These are phyloP conservation scores for Nomada flava DNA, from an alignment of 2,888 invertebrate genomes.

Conservation along the genomic window DNA sequence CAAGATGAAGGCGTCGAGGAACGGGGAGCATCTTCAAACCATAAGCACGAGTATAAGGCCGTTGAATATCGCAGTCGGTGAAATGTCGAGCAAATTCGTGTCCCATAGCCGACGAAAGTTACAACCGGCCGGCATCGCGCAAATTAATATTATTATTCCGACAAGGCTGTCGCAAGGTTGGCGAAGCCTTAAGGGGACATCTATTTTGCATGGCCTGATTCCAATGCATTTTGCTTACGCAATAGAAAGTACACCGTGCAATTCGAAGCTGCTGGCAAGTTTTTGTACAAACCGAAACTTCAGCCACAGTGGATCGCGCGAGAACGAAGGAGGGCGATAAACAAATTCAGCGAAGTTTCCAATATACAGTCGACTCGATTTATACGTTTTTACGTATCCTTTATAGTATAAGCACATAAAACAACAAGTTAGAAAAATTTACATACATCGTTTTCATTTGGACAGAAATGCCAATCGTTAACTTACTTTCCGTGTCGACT, in stretches of 20 bases:
- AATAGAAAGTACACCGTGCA: conserved; percentile 28
- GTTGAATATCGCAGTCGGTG: neutral
- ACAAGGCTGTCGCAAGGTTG: conserved; percentile 58
- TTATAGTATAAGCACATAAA: neutral
- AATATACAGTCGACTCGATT: neutral
- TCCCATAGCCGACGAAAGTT: conserved; percentile 27
- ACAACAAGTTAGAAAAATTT: neutral
- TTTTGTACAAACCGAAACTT: conserved; percentile 12
- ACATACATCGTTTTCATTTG: too few relatives aligned
- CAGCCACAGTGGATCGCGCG: neutral
- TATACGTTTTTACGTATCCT: too few relatives aligned
- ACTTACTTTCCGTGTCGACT: neutral
- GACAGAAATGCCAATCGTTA: too few relatives aligned
- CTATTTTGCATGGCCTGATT: conserved; percentile 57
- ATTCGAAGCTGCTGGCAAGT: conserved; percentile 40
- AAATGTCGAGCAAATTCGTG: conserved; percentile 8
- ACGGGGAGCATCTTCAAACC: conserved; percentile 6
- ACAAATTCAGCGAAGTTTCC: neutral
- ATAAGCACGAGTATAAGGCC: neutral
- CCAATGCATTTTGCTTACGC: conserved; percentile 30
- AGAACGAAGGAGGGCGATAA: neutral
- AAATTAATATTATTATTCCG: conserved; percentile 60
- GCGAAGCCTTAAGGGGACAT: conserved; percentile 60
- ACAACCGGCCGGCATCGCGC: conserved; percentile 1
- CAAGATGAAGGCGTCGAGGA: neutral